Evolutionary conservation across 2,888 invertebrate species (phyloP), one percentile per base, ranked within the genome.

Genomic region (Digitonthophagus gazella): DNA sequence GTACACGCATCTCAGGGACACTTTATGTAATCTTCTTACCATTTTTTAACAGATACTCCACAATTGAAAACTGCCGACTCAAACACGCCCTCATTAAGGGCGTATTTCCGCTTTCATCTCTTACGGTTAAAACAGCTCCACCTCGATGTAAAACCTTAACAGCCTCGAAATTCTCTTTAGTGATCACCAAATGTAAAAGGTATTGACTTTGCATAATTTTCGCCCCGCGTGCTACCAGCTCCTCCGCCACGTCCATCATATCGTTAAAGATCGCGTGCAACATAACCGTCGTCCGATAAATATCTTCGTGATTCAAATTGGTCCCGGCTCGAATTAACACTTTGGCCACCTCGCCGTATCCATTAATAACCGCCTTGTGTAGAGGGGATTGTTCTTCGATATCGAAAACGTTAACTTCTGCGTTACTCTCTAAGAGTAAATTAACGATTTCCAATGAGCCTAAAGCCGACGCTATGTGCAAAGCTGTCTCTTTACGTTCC

Each of bases 251-350:
- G 14, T 84, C 80, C 0, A 86, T 83, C 74, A 87, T 85, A 75
- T 89, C 88, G 73, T 87, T 86, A 85, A 89, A 89, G 15, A 92
- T 90, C 6, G 92, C 91, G 79, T 90, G 86, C 81, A 90, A 88
- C 56, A 92, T 82, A 3, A 92, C 89, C 0, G 92, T 91, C 71
- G 88, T 88, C 1, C 91, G 89, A 76, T 89, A 86, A 71, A 88
- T 87, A 79, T 92, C 90, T 81, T 92, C 91, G 58, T 88, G 84
- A 78, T 91, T 90, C 2, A 90, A 84, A 78, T 88, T 86, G 4
- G 89, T 89, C 6, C 89, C 89, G 65, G 84, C 83, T 56, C 84
- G 79, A 64, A 90, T 84, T 18, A 91, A 81, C 19, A 83, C 73
- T 71, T 80, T 78, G 5, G 84, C 85, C 19, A 83, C 81, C 68